Conservation (phyloP, 2,888 invertebrate species). For the Drosophila stalkeri region DNA sequence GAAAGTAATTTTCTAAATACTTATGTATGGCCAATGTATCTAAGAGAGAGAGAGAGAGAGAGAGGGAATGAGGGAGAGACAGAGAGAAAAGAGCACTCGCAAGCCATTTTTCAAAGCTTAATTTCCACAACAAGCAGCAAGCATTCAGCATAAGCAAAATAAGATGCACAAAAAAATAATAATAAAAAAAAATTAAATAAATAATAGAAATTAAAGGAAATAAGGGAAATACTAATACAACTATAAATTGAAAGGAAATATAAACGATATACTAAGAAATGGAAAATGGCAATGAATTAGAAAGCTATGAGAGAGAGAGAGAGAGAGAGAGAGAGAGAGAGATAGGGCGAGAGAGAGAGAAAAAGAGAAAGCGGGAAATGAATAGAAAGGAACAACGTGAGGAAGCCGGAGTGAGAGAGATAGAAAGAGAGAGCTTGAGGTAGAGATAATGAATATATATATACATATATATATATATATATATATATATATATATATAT, state of each 20-base stretch:
- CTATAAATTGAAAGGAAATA: conserved; percentile 7
- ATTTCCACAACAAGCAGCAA: conserved; percentile 66
- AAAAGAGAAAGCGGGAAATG: background rate
- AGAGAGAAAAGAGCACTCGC: conserved; percentile 16
- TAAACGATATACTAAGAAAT: background rate
- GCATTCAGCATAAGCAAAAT: conserved; percentile 41
- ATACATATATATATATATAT: too few relatives aligned
- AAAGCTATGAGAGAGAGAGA: too few relatives aligned
- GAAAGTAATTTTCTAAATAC: conserved; percentile 80
- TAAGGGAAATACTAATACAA: conserved; percentile 9
- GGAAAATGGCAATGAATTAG: background rate
- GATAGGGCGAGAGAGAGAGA: background rate
- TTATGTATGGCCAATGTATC: conserved; percentile 47
- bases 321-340: background rate
- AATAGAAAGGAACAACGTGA: background rate
- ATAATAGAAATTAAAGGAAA: conserved; percentile 12
- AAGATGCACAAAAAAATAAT: conserved; percentile 25
- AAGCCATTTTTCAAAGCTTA: conserved; percentile 77
- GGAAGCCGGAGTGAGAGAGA: background rate
- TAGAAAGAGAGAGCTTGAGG: background rate
- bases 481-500: too few relatives aligned
- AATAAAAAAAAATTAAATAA: too few relatives aligned
- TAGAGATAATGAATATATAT: background rate
- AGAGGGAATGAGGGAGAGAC: background rate
- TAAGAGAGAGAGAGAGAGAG: background rate